Evolutionary conservation across 2,888 invertebrate species (phyloP), one percentile per base, ranked within the genome.

Genomic region (Drosophila trichaetosa): DNA sequence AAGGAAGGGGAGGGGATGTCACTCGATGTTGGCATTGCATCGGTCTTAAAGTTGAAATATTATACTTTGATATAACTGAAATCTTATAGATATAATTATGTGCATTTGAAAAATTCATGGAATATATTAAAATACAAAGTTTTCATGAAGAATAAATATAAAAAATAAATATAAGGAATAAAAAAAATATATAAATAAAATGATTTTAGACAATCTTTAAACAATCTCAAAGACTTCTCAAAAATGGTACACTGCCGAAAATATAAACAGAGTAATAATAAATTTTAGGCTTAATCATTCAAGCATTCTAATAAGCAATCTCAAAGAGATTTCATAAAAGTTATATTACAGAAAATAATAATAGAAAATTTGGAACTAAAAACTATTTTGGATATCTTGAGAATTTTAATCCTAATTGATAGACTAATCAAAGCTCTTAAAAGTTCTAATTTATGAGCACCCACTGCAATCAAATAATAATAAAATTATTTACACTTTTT

Each of bases 401-500:
- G 21, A 21, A 13, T 4, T 7, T 1, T 21, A 21, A 46, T 21
- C 21, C 33, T 34, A 24, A 24, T 34, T 54, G 33, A 36, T 54
- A 10, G 24, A 54, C 16, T 18, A 34, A 34, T 18, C 18, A 1
- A 11, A 46, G 6, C 13, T 21, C 21, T 21, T 13, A 46, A 13
- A 34, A 1, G 6, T 2, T 36, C 1, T 34, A 5, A 24, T 53
- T 16, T 34, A 10, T 5, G 34, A 54, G 7, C 34, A 24, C 24
- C 24, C 24, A 56, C 38, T 38, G 54, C 18, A 13, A 38, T 18
- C 27, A 56, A 38, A 27, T 49, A 54, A 13, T 54, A 54, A 34
- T 27, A n/a, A 10, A 54, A 53, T 27, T 24, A 46, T 46, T 46
- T 46, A 46, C 46, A 16, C 8, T 8, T 7, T 1, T n/a, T 33